Evolutionary conservation across 2,888 invertebrate genomes (phyloP), one percentile per base, ranked within the genome.

Genomic region (Orgyia antiqua): DNA sequence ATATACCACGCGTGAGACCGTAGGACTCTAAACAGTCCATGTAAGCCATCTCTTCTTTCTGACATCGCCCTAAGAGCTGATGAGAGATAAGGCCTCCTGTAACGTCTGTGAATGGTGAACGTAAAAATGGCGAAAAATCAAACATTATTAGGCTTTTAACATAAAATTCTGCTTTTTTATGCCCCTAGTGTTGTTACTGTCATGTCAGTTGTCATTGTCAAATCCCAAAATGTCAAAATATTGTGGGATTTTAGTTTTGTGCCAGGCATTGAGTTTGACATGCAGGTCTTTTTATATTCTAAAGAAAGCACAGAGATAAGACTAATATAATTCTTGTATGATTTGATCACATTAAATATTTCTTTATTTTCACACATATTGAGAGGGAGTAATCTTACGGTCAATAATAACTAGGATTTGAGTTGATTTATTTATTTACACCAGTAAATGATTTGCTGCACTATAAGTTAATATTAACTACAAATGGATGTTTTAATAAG

Each of bases 21-120:
- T 94, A 94, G 0, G 92, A 93, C 51, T 94, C 94, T 27, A 93
- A 53, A 54, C 94, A 95, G 44, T 94, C 92, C 72, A 92, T 88
- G 58, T 90, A 77, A 21, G 87, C 84, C 80, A 93, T 75, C 74
- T 94, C 94, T 46, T 91, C 75, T 23, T 82, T 71, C 1, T 87
- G 88, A 59, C 94, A 95, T 7, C 72, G 60, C 3, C 89, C 89
- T 42, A 88, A 72, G 45, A 87, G 70, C 62, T 93, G 93, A 45
- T 90, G 88, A 34, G 88, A 91, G 7, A 89, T 47, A 13, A 92
- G 41, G 5, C 87, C 76, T 6, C 89, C 90, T 2, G 91, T 91
- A 20, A 93, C 52, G 66, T 94, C 94, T 0, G 92, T 92, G 10
- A 92, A 83, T 0, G 93, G 92, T 1, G 89, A 87, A 28, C 90